These are phyloP conservation scores for Thysanoteuthis rhombus DNA, from an alignment of 2,888 invertebrate genomes.

Conservation along the genomic window DNA sequence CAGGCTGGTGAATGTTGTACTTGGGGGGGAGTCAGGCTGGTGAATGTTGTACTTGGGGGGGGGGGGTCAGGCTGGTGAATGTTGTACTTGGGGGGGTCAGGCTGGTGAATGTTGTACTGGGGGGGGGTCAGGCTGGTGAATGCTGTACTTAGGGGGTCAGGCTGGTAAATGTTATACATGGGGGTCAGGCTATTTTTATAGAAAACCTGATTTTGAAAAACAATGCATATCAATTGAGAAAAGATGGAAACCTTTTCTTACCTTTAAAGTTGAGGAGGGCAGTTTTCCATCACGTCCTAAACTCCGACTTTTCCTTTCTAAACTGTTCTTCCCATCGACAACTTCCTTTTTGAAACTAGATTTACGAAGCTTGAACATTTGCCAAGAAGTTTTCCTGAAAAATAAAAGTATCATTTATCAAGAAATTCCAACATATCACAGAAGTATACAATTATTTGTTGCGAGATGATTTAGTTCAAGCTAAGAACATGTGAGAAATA, in stretches of 20 bases:
- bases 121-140: no score
- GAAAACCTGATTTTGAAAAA: no score
- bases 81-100: no score
- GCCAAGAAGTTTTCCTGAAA: slow-evolving; percentile 59
- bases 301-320: slow-evolving; percentile 53
- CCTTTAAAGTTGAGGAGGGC: slow-evolving; percentile 27
- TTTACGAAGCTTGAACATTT: slow-evolving; percentile 56
- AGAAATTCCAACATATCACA: background rate
- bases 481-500: no score
- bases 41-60: no score
- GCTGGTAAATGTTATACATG: no score
- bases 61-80: no score
- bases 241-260: background rate
- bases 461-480: background rate
- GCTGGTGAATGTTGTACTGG: no score
- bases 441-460: background rate
- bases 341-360: slow-evolving; percentile 46
- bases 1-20: no score
- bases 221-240: background rate
- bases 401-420: background rate
- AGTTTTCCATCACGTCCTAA: slow-evolving; percentile 49
- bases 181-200: no score
- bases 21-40: no score
- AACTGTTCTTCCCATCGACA: slow-evolving; percentile 49
- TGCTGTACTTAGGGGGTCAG: no score